phyloP scores from a whole-genome alignment of 2,113 vertebrate genomes.

The Urocitellus parryii region DNA sequence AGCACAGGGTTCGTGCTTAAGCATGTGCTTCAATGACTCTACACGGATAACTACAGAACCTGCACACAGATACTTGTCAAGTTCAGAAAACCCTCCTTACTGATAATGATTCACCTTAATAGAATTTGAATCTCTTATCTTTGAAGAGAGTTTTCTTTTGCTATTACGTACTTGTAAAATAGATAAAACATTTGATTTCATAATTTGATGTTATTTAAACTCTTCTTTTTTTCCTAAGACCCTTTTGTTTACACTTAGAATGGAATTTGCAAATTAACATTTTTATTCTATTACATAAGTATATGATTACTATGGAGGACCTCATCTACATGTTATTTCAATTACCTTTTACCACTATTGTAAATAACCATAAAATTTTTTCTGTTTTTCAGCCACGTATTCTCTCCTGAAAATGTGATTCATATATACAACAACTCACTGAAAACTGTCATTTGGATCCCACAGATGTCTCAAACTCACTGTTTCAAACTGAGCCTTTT shows the following conservation, averaged over 20 bases:
- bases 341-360: neutral
- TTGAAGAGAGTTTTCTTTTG: neutral
- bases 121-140: neutral
- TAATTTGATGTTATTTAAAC: neutral
- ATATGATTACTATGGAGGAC: neutral
- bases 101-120: neutral
- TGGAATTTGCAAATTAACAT: neutral
- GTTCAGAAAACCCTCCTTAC: neutral
- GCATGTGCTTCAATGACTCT: neutral
- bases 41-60: neutral
- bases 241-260: neutral
- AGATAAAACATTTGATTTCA: neutral
- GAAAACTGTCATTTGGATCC: neutral
- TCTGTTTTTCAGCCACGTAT: neutral
- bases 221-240: neutral
- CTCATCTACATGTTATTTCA: neutral
- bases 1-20: neutral
- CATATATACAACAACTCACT: neutral
- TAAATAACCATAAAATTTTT: neutral
- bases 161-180: neutral
- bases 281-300: neutral
- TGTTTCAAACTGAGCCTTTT: neutral
- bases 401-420: neutral
- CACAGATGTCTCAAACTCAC: neutral
- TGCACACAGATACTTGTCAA: neutral